Evolutionary conservation across 2,113 vertebrate genomes (phyloP), one percentile per base, ranked within the genome.

Genomic region (Anoura caudifer): DNA sequence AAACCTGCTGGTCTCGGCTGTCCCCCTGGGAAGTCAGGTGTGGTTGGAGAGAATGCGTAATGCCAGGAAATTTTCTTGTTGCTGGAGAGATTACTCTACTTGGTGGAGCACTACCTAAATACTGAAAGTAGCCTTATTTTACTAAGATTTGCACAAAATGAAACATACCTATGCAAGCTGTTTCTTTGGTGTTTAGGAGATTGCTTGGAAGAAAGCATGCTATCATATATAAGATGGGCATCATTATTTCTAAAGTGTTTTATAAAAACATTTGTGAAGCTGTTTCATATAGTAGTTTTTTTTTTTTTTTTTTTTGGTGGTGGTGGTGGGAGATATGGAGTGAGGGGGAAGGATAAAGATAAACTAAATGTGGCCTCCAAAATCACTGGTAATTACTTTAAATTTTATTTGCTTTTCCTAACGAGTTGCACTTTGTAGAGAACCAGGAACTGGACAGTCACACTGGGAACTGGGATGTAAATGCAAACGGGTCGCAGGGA

Each of bases 71-170:
- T 92, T 38, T 96, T 96, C 95, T 95, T 82, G 84, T 22, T 56
- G 95, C 97, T 98, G 80, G 91, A 97, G 73, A 16, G 92, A 89
- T 90, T 97, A 95, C 90, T 97, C 89, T 92, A 69, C 10, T 94
- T 95, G 92, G 63, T 77, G 0, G 76, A 95, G 87, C 91, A 88
- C 94, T 95, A 93, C 97, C 94, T 90, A 97, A 97, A 82, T 77
- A 52, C 82, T 3, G 47, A 7, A 95, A 92, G 88, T 77, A 88
- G 98, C 98, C 98, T 98, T 98, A 98, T 94, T 97, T 94, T 95
- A 97, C 91, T 97, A 86, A 97, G 90, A 98, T 98, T 98, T 98
- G 98, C 98, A 98, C 98, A 98, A 93, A 97, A 65, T 87, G 92
- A 94, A 94, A 72, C 54, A 22, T 96, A 94, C 96, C 97, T 98